These are phyloP conservation scores for Aramus guarauna DNA, from an alignment of 2,113 vertebrate species.

Conservation along the genomic window DNA sequence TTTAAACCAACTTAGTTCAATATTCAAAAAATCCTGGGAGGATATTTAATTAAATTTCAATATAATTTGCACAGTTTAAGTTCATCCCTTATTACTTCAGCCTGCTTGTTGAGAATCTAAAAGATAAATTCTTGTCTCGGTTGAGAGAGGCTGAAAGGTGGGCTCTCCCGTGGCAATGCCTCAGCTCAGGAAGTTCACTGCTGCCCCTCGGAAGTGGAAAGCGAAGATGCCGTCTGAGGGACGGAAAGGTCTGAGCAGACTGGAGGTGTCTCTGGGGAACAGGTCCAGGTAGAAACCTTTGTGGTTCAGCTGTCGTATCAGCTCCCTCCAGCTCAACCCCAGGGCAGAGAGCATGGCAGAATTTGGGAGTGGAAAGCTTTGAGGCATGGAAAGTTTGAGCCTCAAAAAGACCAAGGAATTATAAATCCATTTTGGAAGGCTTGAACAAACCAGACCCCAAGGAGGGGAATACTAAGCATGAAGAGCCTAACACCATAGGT, in stretches of 20 bases:
- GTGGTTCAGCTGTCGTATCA: rapidly evolving
- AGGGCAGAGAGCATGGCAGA: background rate
- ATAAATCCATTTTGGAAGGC: background rate
- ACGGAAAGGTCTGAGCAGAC: background rate
- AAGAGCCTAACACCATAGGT: background rate
- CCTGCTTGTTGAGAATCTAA: background rate
- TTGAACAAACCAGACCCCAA: background rate
- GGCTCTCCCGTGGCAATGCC: background rate
- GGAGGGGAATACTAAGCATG: background rate
- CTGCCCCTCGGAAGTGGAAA: background rate
- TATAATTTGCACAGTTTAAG: background rate
- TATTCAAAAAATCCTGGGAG: background rate
- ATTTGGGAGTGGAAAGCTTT: background rate
- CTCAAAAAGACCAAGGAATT: background rate
- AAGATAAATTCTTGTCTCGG: background rate
- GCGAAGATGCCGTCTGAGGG: background rate
- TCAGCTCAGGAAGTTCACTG: background rate
- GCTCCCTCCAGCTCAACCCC: background rate
- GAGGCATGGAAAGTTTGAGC: background rate
- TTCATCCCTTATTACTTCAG: background rate
- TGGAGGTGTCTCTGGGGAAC: background rate
- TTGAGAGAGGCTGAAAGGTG: background rate
- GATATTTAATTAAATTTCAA: background rate
- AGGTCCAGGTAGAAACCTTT: background rate
- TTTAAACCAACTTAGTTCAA: background rate